Conservation (phyloP, 1,140 invertebrate species). For the Drosophila oshimai region DNA sequence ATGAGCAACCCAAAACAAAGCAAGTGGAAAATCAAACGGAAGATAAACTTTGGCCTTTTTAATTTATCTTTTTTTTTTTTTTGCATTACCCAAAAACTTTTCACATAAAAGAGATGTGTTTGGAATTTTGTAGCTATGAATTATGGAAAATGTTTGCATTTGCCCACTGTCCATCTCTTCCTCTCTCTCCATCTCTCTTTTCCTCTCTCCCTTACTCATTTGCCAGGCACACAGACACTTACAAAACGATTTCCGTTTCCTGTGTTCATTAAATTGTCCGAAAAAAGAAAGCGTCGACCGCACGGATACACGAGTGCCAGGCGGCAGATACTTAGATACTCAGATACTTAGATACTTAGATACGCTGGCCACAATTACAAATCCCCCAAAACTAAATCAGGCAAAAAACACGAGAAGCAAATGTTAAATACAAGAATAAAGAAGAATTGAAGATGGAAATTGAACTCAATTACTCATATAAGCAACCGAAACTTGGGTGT, state of each 20-base stretch:
- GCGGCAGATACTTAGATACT: conserved; percentile 13
- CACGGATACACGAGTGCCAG: conserved; percentile 22
- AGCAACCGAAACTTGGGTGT: too few species aligned
- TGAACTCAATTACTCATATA: background rate
- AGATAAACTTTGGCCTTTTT: background rate
- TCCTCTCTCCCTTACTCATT: background rate
- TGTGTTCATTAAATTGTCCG: conserved; percentile 71
- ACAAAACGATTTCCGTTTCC: conserved; percentile 72
- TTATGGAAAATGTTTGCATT: conserved; percentile 30
- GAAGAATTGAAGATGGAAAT: background rate
- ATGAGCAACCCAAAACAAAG: conserved; percentile 24
- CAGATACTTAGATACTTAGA: conserved; percentile 11
- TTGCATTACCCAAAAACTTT: background rate
- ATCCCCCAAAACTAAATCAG: background rate
- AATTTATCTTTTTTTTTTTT: background rate
- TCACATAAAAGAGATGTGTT: conserved; percentile 27
- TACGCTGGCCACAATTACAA: conserved; percentile 36
- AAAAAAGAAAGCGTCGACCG: conserved; percentile 64
- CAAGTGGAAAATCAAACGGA: conserved; percentile 19
- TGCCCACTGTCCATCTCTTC: background rate
- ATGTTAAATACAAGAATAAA: background rate
- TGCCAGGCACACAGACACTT: conserved; percentile 1
- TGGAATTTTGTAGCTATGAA: conserved; percentile 3
- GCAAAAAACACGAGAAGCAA: background rate
- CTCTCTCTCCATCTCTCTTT: background rate